These are phyloP conservation scores for Aythya baeri DNA, from an alignment of 2,113 vertebrate genomes.

Conservation along the genomic window DNA sequence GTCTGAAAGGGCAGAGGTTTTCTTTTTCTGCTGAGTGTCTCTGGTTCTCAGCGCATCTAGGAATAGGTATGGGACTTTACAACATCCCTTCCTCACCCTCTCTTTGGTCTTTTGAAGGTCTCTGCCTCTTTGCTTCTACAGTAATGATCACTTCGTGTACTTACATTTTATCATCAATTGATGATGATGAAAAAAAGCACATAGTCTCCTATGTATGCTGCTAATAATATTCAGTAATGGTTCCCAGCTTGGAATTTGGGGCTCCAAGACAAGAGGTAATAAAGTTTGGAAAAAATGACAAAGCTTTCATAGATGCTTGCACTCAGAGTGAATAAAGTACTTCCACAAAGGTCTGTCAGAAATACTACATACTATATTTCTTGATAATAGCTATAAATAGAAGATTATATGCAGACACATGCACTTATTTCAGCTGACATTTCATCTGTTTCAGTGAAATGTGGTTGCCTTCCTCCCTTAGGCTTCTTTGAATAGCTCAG, in stretches of 20 bases:
- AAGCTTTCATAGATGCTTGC: background rate
- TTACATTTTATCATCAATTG: background rate
- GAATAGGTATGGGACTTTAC: background rate
- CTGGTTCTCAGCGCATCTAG: background rate
- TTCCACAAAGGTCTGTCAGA: background rate
- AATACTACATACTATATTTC: background rate
- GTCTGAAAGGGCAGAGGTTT: background rate
- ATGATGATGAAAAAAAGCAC: fast-evolving
- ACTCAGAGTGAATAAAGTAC: background rate
- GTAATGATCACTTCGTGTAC: background rate
- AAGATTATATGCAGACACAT: background rate
- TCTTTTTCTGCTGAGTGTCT: background rate
- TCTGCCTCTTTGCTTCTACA: background rate
- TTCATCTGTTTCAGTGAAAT: background rate
- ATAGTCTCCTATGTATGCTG: background rate
- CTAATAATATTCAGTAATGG: background rate
- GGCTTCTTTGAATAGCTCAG: background rate
- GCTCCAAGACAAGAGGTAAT: background rate
- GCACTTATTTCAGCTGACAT: background rate
- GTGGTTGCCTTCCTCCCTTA: background rate
- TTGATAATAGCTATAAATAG: background rate
- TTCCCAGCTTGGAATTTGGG: background rate
- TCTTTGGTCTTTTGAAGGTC: background rate
- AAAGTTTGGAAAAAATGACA: background rate
- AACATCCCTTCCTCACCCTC: background rate